These are phyloP conservation scores for Amblyraja radiata DNA, from an alignment of 2,797 vertebrate genomes.

Conservation along the genomic window DNA sequence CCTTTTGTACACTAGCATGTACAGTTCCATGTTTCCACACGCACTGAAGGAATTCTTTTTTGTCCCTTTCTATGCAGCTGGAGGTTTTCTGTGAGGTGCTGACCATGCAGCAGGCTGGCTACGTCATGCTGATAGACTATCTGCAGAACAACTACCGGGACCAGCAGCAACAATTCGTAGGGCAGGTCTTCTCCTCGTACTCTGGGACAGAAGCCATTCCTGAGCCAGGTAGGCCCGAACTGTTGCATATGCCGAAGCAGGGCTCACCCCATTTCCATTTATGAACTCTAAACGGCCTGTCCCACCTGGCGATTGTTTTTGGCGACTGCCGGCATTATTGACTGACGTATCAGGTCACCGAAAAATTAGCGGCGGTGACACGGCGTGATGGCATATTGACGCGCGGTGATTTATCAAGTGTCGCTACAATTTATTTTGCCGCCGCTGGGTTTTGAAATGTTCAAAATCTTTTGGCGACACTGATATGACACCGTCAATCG, in stretches of 20 bases:
- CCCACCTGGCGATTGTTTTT: too few species aligned
- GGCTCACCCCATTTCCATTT: too few species aligned
- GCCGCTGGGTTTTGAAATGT: too few species aligned
- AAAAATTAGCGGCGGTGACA: too few species aligned
- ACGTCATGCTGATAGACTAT: conserved; percentile 96
- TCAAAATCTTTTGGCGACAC: too few species aligned
- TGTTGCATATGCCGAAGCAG: background rate
- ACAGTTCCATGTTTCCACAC: background rate
- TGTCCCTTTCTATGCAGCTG: conserved; percentile 59
- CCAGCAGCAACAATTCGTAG: conserved; percentile 78
- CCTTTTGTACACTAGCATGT: too few species aligned
- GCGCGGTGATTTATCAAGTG: too few species aligned
- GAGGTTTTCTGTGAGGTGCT: conserved; percentile 90
- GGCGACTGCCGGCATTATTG: too few species aligned
- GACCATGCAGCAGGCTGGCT: conserved; percentile 92
- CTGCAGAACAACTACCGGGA: conserved; percentile 90
- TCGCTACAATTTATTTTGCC: too few species aligned
- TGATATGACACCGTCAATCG: too few species aligned
- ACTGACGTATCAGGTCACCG: too few species aligned
- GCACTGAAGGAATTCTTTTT: background rate
- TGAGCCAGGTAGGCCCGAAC: conserved; percentile 68
- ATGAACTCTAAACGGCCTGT: background rate
- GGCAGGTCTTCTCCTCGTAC: conserved; percentile 90
- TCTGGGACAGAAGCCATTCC: conserved; percentile 85
- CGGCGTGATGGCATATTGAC: too few species aligned